phyloP scores from a whole-genome alignment of 2,797 vertebrate species.

The Lates japonicus region DNA sequence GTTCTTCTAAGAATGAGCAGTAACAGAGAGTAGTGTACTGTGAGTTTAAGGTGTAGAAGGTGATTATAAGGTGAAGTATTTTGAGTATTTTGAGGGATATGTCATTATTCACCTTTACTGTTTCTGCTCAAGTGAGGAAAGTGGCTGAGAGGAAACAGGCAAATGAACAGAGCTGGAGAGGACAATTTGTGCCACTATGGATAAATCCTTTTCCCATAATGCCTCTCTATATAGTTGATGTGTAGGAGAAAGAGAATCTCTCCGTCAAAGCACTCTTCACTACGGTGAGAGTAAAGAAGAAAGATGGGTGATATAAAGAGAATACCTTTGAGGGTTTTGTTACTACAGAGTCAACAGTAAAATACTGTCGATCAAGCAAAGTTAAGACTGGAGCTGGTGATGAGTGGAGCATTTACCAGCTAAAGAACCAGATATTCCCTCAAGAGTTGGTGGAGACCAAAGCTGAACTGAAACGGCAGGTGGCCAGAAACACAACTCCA shows the following conservation, averaged over 20 bases:
- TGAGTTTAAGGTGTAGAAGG: not conserved
- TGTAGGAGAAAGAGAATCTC: not conserved
- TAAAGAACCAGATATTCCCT: no score
- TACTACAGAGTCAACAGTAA: not conserved
- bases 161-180: constrained; percentile 24
- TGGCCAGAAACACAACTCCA: no score
- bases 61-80: constrained; percentile 18
- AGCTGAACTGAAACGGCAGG: no score
- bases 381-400: no score
- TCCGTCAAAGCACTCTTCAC: constrained; percentile 10
- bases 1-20: not conserved
- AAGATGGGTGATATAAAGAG: not conserved
- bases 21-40: not conserved
- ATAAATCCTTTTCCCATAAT: constrained; percentile 12
- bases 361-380: not conserved
- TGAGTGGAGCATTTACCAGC: no score
- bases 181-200: constrained; percentile 5
- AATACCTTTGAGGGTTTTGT: not conserved
- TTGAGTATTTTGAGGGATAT: constrained; percentile 5
- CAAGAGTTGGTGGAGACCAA: no score
- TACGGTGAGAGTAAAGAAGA: not conserved
- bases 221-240: not conserved
- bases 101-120: constrained; percentile 45
- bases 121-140: constrained; percentile 23
- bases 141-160: not conserved